A percentile compares a stretch with the other conserved stretches of the same genome.
phyloP scores from a whole-genome alignment of 2,797 vertebrate genomes.

The Chelonia mydas region DNA sequence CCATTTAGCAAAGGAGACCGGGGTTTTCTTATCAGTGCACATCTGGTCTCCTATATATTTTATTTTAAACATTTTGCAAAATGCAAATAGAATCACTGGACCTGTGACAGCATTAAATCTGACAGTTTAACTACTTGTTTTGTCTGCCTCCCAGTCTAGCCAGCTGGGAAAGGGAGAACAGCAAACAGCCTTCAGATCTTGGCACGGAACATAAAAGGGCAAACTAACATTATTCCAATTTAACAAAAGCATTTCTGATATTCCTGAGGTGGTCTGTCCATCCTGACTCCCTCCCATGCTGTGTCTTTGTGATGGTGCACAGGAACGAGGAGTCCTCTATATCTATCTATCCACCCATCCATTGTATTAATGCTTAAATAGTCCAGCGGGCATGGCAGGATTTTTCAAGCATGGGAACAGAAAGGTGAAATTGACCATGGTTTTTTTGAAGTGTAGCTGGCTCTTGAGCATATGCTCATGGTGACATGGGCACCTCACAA shows the following conservation, averaged over 20 bases:
- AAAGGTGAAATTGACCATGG: neutral
- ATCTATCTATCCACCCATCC: neutral
- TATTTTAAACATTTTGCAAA: neutral
- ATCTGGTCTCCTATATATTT: neutral
- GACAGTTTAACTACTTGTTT: neutral
- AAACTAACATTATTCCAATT: neutral
- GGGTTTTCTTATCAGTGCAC: neutral
- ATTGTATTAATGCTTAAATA: neutral
- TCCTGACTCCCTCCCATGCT: neutral
- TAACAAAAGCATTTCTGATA: neutral
- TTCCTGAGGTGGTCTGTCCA: neutral
- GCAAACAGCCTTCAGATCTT: neutral
- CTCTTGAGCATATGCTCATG: neutral
- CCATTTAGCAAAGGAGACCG: slow-evolving; percentile 3
- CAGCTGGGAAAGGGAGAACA: neutral
- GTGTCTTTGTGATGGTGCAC: neutral
- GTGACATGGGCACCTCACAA: neutral
- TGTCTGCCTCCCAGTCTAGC: neutral
- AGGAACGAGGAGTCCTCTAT: neutral
- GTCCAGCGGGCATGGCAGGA: neutral
- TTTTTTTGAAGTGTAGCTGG: neutral
- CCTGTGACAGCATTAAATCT: neutral
- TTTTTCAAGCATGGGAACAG: neutral
- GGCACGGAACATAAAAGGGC: neutral
- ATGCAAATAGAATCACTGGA: neutral